phyloP scores from a whole-genome alignment of 2,797 vertebrate species.

The Diceros bicornis region DNA sequence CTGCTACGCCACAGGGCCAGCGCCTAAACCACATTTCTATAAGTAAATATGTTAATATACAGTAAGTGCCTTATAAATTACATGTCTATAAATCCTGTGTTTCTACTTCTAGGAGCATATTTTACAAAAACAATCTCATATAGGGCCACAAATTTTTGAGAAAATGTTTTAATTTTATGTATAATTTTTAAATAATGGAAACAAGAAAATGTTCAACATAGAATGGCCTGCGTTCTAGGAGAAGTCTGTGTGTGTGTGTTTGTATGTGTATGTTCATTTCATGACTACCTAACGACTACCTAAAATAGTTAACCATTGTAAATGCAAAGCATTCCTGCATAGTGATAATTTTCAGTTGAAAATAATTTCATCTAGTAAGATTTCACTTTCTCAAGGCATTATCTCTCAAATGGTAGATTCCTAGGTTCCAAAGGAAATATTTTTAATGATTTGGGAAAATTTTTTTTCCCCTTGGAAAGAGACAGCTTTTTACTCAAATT shows the following conservation, averaged over 20 bases:
- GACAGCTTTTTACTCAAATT: background rate
- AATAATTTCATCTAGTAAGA: background rate
- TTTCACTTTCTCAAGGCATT: background rate
- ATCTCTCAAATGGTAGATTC: background rate
- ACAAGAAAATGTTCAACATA: background rate
- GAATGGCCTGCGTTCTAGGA: background rate
- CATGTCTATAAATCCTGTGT: background rate
- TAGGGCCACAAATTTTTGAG: background rate
- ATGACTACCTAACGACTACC: background rate
- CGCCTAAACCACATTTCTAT: background rate
- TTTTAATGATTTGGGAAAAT: constrained; percentile 15
- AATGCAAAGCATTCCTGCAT: background rate
- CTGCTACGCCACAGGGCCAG: no score
- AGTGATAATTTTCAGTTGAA: background rate
- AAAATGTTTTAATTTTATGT: background rate
- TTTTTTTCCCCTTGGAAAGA: background rate
- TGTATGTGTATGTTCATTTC: background rate
- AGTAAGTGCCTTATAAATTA: background rate
- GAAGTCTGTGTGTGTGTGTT: background rate
- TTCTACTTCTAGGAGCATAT: background rate
- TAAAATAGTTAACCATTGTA: background rate
- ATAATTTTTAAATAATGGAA: constrained; percentile 11
- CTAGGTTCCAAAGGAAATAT: background rate
- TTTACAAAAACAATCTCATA: background rate
- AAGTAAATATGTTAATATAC: background rate